These are phyloP conservation scores for Pungitius pungitius DNA, from an alignment of 2,113 vertebrate species.

Conservation along the genomic window DNA sequence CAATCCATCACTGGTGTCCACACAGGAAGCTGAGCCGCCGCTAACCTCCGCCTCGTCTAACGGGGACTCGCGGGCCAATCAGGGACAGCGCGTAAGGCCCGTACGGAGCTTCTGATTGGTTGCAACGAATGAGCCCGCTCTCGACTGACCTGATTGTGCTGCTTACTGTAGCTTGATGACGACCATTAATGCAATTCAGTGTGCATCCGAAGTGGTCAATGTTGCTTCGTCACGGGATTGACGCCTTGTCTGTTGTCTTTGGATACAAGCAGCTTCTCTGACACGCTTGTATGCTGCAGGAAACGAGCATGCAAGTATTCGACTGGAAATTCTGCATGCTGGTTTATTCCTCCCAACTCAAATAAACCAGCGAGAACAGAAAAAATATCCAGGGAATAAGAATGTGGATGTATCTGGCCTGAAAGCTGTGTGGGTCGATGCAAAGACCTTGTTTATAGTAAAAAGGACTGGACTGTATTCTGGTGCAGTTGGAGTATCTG, in stretches of 20 bases:
- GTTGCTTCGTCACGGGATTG: neutral
- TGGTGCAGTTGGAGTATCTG: neutral
- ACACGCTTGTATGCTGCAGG: slow-evolving; percentile 40
- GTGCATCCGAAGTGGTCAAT: neutral
- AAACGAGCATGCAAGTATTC: slow-evolving; percentile 50
- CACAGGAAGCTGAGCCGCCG: slow-evolving; percentile 67
- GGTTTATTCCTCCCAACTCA: slow-evolving; percentile 8
- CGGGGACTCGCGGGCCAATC: slow-evolving; percentile 61
- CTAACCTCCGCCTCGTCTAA: slow-evolving; percentile 52
- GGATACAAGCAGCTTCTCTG: slow-evolving; percentile 10
- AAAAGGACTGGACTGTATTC: neutral
- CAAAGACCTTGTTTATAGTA: slow-evolving; percentile 11
- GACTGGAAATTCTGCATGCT: slow-evolving; percentile 23
- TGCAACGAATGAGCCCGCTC: neutral
- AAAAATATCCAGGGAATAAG: neutral
- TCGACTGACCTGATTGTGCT: slow-evolving; percentile 5
- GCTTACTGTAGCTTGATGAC: neutral
- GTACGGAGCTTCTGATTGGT: slow-evolving; percentile 37
- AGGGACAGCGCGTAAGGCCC: slow-evolving; percentile 78
- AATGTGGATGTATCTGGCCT: neutral
- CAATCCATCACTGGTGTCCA: slow-evolving; percentile 65
- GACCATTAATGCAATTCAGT: neutral
- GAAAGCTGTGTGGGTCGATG: slow-evolving; percentile 7
- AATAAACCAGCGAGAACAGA: slow-evolving; percentile 7
- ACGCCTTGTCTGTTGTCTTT: slow-evolving; percentile 14